Percentiles rank a stretch among this genome's conserved stretches.
Conservation (phyloP, 1,140 invertebrate species). For the Drosophila auraria region DNA sequence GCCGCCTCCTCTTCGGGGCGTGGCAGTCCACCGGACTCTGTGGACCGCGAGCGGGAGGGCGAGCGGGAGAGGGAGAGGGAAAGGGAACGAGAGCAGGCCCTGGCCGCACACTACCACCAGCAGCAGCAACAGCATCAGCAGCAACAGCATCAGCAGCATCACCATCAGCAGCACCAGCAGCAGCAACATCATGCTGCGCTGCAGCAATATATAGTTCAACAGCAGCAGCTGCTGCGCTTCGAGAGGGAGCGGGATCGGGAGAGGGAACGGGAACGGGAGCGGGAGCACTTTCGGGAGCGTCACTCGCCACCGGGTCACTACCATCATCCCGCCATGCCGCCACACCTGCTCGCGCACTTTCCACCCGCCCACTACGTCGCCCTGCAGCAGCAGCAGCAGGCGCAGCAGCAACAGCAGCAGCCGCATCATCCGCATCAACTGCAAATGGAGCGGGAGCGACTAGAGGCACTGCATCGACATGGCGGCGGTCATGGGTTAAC, state of each 20-base stretch:
- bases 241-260: constrained; percentile 60
- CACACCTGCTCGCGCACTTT: constrained; percentile 69
- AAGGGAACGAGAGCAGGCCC: constrained; percentile 52
- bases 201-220: constrained; percentile 75
- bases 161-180: constrained; percentile 57
- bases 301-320: constrained; percentile 35
- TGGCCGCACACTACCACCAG: constrained; percentile 49
- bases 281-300: constrained; percentile 54
- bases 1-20: constrained; percentile 58
- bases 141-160: constrained; percentile 46
- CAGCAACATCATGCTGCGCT: constrained; percentile 72
- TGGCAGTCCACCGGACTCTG: constrained; percentile 11
- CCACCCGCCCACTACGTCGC: constrained; percentile 72
- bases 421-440: constrained; percentile 49
- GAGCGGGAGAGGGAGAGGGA: constrained; percentile 52
- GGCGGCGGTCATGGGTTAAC: constrained; percentile 25
- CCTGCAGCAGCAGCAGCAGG: constrained; percentile 62
- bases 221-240: constrained; percentile 73
- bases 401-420: constrained; percentile 42
- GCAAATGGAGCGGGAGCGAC: constrained; percentile 42
- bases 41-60: constrained; percentile 14
- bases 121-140: constrained; percentile 38
- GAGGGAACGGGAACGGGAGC: constrained; percentile 42
- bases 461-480: constrained; percentile 53
- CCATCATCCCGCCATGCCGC: constrained; percentile 59